Percentiles rank a stretch among this genome's conserved stretches.
These are phyloP conservation scores for Danio choprae DNA, from an alignment of 2,797 vertebrate species.

Conservation along the genomic window DNA sequence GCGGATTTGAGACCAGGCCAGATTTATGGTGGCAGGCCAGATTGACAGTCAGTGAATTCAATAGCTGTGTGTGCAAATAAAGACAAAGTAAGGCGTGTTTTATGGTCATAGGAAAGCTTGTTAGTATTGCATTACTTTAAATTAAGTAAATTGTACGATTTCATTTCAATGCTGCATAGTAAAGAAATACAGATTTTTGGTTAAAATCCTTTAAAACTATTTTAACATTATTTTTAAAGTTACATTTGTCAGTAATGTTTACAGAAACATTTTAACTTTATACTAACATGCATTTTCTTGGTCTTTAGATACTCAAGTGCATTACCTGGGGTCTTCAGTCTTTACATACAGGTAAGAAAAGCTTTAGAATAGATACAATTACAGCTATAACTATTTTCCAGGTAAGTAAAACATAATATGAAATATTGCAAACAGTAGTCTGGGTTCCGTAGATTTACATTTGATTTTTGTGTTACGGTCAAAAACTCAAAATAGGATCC, in stretches of 20 bases:
- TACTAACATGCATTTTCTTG: constrained; percentile 21
- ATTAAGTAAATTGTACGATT: no score
- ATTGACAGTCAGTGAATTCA: no score
- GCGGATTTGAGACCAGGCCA: no score
- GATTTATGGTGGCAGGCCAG: no score
- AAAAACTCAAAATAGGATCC: no score
- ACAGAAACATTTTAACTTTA: constrained; percentile 29
- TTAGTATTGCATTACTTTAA: no score
- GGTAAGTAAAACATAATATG: background rate
- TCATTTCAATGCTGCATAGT: constrained; percentile 22
- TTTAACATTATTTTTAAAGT: background rate
- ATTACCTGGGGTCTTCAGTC: constrained; percentile 3
- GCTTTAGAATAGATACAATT: background rate
- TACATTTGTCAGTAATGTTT: background rate
- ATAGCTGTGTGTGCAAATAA: no score
- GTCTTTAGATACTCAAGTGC: constrained; percentile 7
- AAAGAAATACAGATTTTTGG: background rate
- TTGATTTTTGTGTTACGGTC: no score
- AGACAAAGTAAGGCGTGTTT: no score
- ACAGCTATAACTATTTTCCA: background rate
- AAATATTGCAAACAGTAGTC: constrained; percentile 12
- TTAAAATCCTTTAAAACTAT: background rate
- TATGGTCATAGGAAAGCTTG: no score
- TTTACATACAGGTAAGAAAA: constrained; percentile 27
- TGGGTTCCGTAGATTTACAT: background rate